A percentile compares a stretch with the other conserved stretches of the same genome.
Evolutionary conservation across 1,140 invertebrate species (phyloP).

Genomic region (Drosophila insularis): DNA sequence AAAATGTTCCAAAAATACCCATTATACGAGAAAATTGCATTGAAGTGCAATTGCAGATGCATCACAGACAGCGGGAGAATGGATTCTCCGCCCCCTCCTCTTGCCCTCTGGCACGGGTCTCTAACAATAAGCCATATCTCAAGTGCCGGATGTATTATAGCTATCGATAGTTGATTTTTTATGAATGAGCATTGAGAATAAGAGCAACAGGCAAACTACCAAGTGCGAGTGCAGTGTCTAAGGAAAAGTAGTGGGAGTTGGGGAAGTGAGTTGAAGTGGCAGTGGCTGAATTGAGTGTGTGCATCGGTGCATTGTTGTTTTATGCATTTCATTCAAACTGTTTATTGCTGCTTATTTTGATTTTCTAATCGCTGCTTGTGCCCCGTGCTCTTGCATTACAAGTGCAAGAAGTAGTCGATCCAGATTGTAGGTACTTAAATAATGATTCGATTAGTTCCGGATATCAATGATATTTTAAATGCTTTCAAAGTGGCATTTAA

Average conservation of each 20-base stretch:
- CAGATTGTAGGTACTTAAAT: conserved; percentile 21
- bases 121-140: conserved; percentile 24
- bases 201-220: conserved; percentile 4
- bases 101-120: conserved; percentile 32
- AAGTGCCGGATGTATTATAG: conserved; percentile 58
- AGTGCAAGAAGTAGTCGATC: conserved; percentile 11
- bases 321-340: conserved; percentile 44
- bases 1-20: conserved; percentile 49
- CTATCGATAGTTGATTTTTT: conserved; percentile 53
- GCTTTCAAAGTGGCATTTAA: conserved; percentile 44
- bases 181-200: conserved; percentile 41
- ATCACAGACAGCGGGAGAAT: neutral
- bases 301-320: conserved; percentile 32
- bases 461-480: conserved; percentile 64
- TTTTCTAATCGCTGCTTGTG: neutral
- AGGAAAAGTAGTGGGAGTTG: neutral
- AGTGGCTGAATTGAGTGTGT: conserved; percentile 23
- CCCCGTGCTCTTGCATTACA: neutral
- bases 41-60: conserved; percentile 25
- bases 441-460: conserved; percentile 48
- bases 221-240: neutral
- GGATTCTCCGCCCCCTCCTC: conserved; percentile 1
- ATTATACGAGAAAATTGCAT: conserved; percentile 42
- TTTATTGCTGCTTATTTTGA: conserved; percentile 45
- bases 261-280: conserved; percentile 3